Base-by-base conservation (phyloP, 1,140 invertebrate genomes). In the Drosophila ogumai region DNA sequence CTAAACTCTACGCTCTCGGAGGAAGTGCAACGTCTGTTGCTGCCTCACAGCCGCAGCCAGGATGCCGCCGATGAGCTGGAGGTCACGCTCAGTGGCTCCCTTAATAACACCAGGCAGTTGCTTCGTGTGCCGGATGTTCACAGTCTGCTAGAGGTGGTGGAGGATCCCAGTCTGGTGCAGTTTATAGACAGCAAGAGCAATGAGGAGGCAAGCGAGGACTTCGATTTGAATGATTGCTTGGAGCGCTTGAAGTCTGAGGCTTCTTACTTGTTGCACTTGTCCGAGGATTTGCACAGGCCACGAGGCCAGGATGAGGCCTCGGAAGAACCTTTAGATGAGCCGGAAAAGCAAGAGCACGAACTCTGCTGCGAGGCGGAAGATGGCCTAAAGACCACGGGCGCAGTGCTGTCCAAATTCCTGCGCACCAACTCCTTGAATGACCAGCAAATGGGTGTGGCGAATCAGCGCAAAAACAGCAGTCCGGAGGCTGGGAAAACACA, bases 1-100 rank as follows among this genome's bases (percentile, higher is more conserved):
- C 91, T 96, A 7, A 97, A 96, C 90, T 95, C 94, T 54, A 96
- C 95, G 2, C 91, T 97, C 17, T 94, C 96, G 0, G 94, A 94
- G 38, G 94, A 96, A 81, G 93, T 96, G 57, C 91, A 92, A 25
- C 88, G 91, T 31, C 71, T 92, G n/a, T 31, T 88, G 5, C 43
- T 88, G 3, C 52, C 75, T 4, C 74, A 80, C 2, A 90, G 75
- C 58, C 91, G 91, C 17, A 90, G 74, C 31, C 78, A 82, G 3
- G 91, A 92, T 34, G 73, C 17, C 0, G 78, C 65, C 22, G 85
- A 91, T 7, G 78, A 86, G 7, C 31, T 81, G 40, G 85, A 91
- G 31, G 60, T 79, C 4, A 76, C 82, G 1, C 55, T 90, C 12
- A 79, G 81, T 17, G 75, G 81, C 15, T 82, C 86, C 2, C 34